A percentile compares a stretch with the other conserved stretches of the same genome.
Evolutionary conservation across 1,140 invertebrate genomes (phyloP).

Genomic region (Halesus radiatus): DNA sequence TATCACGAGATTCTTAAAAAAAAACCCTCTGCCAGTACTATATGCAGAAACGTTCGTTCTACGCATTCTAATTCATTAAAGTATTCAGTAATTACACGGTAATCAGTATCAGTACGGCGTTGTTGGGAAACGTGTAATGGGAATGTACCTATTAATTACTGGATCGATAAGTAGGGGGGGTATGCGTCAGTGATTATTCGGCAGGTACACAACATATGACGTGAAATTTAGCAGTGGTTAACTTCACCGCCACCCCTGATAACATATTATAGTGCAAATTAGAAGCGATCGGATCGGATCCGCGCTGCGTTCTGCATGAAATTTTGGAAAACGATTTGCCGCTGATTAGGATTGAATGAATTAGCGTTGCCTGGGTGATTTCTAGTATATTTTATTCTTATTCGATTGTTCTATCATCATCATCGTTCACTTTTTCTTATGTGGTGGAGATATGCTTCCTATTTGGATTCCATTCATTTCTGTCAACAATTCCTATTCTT

Average conservation of each 20-base stretch:
- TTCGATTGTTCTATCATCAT: too few relatives aligned
- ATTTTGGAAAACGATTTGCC: not conserved
- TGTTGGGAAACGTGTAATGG: not conserved
- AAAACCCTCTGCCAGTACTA: too few relatives aligned
- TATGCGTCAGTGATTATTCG: conserved; percentile 20
- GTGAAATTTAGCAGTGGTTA: conserved; percentile 29
- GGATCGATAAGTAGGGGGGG: not conserved
- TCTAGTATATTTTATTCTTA: too few relatives aligned
- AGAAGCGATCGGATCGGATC: conserved; percentile 21
- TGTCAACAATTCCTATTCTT: too few relatives aligned
- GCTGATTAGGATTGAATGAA: not conserved
- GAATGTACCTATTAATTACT: conserved; percentile 35
- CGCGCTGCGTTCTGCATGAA: not conserved
- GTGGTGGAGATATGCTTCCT: too few relatives aligned
- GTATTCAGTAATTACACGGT: too few relatives aligned
- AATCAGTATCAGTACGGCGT: not conserved
- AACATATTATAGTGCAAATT: conserved; percentile 39
- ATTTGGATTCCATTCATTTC: too few relatives aligned
- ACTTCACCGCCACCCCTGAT: conserved; percentile 26
- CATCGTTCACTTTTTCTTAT: too few relatives aligned
- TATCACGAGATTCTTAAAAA: too few relatives aligned
- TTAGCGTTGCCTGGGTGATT: too few relatives aligned
- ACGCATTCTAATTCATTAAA: too few relatives aligned
- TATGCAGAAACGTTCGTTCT: too few relatives aligned
- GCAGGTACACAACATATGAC: not conserved